These are phyloP conservation scores for Gymnoscopelus braueri DNA, from an alignment of 2,797 vertebrate species.

Conservation along the genomic window DNA sequence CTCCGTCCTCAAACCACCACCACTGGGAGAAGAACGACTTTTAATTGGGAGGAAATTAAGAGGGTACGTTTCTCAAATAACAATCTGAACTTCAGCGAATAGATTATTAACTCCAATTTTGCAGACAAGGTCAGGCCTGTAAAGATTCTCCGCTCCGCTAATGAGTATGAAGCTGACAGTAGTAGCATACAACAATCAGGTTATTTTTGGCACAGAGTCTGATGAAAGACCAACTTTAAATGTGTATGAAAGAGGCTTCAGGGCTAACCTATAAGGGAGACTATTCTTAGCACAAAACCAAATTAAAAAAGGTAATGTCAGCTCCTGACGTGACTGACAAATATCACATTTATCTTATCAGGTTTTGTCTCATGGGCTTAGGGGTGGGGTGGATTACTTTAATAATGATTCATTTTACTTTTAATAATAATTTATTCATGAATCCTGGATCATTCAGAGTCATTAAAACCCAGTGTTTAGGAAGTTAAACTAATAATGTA, in stretches of 20 bases:
- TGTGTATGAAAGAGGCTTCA: background rate
- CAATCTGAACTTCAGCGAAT: slow-evolving; percentile 16
- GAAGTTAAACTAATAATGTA: too few species aligned
- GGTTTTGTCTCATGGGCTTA: background rate
- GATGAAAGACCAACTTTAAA: slow-evolving; percentile 15
- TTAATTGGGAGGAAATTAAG: slow-evolving; percentile 47
- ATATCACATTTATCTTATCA: background rate
- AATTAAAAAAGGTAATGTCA: slow-evolving; percentile 39
- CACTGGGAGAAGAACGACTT: slow-evolving; percentile 20
- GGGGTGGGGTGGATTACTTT: background rate
- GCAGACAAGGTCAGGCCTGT: slow-evolving; percentile 21
- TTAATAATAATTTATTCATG: too few species aligned
- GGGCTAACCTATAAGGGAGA: too few species aligned
- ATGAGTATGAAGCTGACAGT: slow-evolving; percentile 9
- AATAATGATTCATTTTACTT: too few species aligned
- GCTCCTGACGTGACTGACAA: slow-evolving; percentile 8
- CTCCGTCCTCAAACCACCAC: slow-evolving; percentile 20
- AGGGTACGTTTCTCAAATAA: background rate
- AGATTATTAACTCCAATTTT: slow-evolving; percentile 44
- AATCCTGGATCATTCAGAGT: too few species aligned
- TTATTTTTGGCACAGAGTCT: slow-evolving; percentile 28
- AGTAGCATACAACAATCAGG: slow-evolving; percentile 19
- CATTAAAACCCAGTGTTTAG: too few species aligned
- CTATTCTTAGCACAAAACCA: background rate
- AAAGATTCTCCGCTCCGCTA: slow-evolving; percentile 31